Percentiles rank a stretch among this genome's conserved stretches.
Conservation (phyloP, 2,113 vertebrate genomes). For the Onychostoma macrolepis region DNA sequence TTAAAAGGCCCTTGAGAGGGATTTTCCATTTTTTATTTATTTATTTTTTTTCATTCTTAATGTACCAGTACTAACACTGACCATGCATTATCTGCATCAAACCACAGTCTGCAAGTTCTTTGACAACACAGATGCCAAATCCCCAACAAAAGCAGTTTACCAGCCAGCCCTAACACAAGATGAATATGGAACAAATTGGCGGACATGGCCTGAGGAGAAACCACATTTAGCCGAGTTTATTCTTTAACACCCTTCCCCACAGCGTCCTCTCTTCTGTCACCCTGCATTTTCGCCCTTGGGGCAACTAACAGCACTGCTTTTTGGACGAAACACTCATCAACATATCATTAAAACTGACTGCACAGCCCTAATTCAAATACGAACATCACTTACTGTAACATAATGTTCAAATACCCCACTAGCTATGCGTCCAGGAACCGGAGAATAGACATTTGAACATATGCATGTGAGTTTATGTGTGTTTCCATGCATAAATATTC, state of each 20-base stretch:
- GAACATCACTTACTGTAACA: constrained; percentile 12
- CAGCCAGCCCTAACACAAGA: background rate
- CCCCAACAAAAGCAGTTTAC: background rate
- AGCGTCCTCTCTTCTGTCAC: background rate
- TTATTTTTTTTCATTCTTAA: background rate
- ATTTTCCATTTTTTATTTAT: background rate
- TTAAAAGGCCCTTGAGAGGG: background rate
- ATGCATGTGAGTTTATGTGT: background rate
- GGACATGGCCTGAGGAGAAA: constrained; percentile 35
- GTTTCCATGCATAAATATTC: background rate
- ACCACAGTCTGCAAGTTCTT: background rate
- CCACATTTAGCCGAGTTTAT: constrained; percentile 38
- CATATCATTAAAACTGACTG: constrained; percentile 35
- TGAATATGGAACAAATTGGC: constrained; percentile 39
- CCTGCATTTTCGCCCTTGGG: background rate
- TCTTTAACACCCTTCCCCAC: constrained; percentile 21
- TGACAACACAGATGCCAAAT: background rate
- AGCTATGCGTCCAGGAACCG: background rate
- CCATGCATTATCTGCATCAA: background rate
- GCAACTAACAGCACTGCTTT: background rate
- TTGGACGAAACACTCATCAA: constrained; percentile 9
- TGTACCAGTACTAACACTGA: background rate
- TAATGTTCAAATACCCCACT: background rate
- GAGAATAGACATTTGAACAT: background rate
- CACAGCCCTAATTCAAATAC: constrained; percentile 19